These are phyloP conservation scores for Falco berigora DNA, from an alignment of 2,797 vertebrate species.

Conservation along the genomic window DNA sequence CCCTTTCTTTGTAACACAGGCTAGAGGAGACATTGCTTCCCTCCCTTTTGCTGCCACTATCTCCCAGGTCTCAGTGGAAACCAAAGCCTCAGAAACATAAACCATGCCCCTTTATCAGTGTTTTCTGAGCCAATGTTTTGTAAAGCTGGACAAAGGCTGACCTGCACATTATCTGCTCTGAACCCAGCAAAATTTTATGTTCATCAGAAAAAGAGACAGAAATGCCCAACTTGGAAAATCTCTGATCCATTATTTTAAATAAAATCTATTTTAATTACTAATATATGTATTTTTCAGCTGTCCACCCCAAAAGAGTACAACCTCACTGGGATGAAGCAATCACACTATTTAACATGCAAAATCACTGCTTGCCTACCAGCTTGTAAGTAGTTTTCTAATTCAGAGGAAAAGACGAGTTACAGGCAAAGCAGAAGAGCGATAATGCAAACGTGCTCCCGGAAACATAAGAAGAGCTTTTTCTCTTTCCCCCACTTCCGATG, in stretches of 20 bases:
- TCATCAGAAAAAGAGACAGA: not conserved
- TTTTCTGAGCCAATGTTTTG: not conserved
- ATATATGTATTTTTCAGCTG: not conserved
- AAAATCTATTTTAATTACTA: not conserved
- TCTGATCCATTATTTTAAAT: not conserved
- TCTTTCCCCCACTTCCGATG: not conserved
- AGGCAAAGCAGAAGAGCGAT: not conserved
- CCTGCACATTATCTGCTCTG: not conserved
- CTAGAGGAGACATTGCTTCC: not conserved
- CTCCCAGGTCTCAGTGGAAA: not conserved
- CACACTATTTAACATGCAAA: not conserved
- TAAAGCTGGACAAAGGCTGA: not conserved
- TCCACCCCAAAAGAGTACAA: not conserved
- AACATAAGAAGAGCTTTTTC: not conserved
- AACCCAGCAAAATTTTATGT: not conserved
- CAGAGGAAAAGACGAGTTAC: not conserved
- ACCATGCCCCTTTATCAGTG: not conserved
- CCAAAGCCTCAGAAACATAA: not conserved
- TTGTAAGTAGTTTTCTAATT: not conserved
- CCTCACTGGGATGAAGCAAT: not conserved
- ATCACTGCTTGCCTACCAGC: not conserved
- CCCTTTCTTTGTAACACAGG: not conserved
- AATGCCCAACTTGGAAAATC: not conserved
- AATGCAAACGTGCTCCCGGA: not conserved
- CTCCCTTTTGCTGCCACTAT: not conserved